Evolutionary conservation across 2,113 vertebrate species (phyloP), one percentile per base, ranked within the genome.

Genomic region (Podarcis raffonei): DNA sequence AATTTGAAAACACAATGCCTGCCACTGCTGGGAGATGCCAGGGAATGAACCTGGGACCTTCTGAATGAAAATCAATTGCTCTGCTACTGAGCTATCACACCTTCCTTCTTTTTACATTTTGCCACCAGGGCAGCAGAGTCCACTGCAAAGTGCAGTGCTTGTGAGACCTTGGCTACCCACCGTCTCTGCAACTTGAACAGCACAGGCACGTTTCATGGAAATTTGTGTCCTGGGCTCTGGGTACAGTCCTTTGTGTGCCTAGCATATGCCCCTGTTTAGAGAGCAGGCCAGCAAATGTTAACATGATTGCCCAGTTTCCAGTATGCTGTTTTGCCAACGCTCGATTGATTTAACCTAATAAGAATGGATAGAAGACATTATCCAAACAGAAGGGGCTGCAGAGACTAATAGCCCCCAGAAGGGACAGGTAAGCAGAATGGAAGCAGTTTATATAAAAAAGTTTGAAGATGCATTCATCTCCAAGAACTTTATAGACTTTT

Each of bases 371-470:
- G 90, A 90, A 68, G 25, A 95, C 94, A 91, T 94, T 81, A 87
- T 48, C 72, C 69, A 91, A 25, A 32, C 66, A 84, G 79, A 87
- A 90, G 90, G 90, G 82, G n/a, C 62, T 84, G 3, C n/a, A 90
- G 84, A 91, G 68, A 77, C 39, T 92, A 94, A 93, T 91, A 90
- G 86, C 42, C 88, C 90, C 89, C 89, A 76, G 68, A 84, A 94
- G 81, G 94, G 85, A 95, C 90, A 95, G 93, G 83, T 90, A 92
- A 94, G 92, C 95, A 94, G 90, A 95, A 92, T 62, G 66, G 2
- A 8, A 88, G 72, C 80, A 23, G 23, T 81, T 89, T 57, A 88
- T 87, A 87, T 88, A 6, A 68, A 91, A 53, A 32, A 37, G 13
- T 87, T 7, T 69, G 37, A 87, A 42, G 78, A 81, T 76, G 62